Percentiles rank a stretch among this genome's conserved stretches.
Evolutionary conservation across 2,797 vertebrate species (phyloP).

Genomic region (Enteromius thamalakanensis): DNA sequence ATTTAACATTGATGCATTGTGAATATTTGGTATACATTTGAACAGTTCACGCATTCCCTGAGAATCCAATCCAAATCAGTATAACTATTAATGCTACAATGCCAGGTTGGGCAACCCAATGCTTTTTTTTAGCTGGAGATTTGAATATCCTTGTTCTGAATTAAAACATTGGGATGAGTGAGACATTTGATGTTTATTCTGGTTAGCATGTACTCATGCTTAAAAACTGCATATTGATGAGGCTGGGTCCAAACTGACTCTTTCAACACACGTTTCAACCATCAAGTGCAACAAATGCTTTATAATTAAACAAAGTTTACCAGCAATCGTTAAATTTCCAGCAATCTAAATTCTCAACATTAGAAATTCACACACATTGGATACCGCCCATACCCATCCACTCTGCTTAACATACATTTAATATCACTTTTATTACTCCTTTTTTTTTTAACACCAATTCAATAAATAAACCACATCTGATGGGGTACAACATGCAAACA

Average conservation of each 20-base stretch:
- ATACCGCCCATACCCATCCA: neutral
- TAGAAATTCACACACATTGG: neutral
- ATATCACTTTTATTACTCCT: slow-evolving; percentile 69
- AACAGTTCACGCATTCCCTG: neutral
- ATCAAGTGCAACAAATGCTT: neutral
- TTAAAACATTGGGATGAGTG: neutral
- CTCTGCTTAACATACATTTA: slow-evolving; percentile 56
- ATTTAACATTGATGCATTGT: neutral
- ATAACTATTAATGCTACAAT: neutral
- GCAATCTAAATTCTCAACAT: neutral
- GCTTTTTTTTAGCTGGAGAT: neutral
- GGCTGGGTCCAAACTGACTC: neutral
- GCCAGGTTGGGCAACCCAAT: too few species aligned
- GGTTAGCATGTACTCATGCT: neutral
- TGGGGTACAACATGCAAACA: slow-evolving; percentile 80
- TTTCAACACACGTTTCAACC: neutral
- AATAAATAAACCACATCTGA: slow-evolving; percentile 88
- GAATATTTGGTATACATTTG: neutral
- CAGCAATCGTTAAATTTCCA: neutral
- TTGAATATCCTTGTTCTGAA: neutral
- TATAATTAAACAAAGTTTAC: neutral
- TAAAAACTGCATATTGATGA: neutral
- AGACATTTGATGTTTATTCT: neutral
- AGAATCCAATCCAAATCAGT: neutral
- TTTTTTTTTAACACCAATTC: slow-evolving; percentile 74